These are phyloP conservation scores for Aspiorhynchus laticeps DNA, from an alignment of 2,113 vertebrate genomes.

Conservation along the genomic window DNA sequence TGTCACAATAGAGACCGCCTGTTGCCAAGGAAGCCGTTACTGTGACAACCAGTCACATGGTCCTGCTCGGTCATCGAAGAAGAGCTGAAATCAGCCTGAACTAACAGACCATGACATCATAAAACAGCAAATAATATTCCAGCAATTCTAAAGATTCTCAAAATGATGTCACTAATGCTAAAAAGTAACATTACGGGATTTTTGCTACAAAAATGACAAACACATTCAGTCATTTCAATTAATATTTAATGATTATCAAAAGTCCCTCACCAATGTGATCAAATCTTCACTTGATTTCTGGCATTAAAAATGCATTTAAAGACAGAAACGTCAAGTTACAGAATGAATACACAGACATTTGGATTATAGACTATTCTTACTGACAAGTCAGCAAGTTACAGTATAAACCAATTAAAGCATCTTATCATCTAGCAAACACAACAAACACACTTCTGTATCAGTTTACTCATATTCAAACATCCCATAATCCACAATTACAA, in stretches of 20 bases:
- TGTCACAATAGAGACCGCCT: constrained; percentile 24
- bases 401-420: neutral
- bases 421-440: neutral
- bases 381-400: neutral
- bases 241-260: constrained; percentile 30
- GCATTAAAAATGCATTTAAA: neutral
- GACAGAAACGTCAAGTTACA: neutral
- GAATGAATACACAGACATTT: neutral
- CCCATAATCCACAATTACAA: neutral
- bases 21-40: constrained; percentile 43
- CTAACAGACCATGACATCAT: neutral
- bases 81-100: neutral
- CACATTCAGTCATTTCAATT: neutral
- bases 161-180: neutral
- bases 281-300: constrained; percentile 26
- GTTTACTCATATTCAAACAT: neutral
- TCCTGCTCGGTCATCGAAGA: neutral
- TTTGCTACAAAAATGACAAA: neutral
- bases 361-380: neutral
- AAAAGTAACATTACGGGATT: neutral
- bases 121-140: neutral
- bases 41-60: constrained; percentile 48
- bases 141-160: neutral
- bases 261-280: neutral
- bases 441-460: neutral